Base-by-base conservation (phyloP, 2,888 invertebrate genomes). In the Lingula anatina region DNA sequence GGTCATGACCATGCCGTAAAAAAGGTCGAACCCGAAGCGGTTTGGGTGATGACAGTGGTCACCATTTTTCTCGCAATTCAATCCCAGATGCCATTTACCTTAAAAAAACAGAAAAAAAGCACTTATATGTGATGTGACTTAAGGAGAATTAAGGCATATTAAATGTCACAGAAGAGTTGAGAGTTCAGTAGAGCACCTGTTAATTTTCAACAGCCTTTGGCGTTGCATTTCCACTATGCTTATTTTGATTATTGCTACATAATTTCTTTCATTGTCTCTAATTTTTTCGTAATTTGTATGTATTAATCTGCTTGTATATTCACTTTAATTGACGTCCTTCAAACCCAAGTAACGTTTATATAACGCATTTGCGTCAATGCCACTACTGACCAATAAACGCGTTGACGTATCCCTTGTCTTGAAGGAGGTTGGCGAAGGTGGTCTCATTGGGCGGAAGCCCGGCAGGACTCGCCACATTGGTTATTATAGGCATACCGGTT, bases 61-160 rank as follows among this genome's bases (percentile, higher is more conserved):
- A 3, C 65, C 65, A 23, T 49, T 48, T 2, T 31, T 47, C 15
- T 55, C 55, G 46, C 71, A 66, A 51, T 69, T 66, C 39, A 69
- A 47, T 5, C 81, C 81, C 45, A 80, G 61, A 62, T 81, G 81
- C 81, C 81, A 81, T 64, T 81, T 81, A n/a, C 79, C 79, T 62
- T 66, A 51, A 54, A 54, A 35, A 18, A 27, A 49, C 2, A 46
- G n/a, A 20, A 43, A 5, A 23, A 26, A 9, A n/a, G n/a, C n/a
- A n/a, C n/a, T n/a, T n/a, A n/a, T n/a, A 9, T 31, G 31, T 31
- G 31, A 15, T 31, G 9, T 31, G 31, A 9, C 31, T 31, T 12
- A 31, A 31, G n/a, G n/a, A n/a, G n/a, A n/a, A n/a, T n/a, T n/a
- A n/a, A n/a, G n/a, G n/a, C n/a, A n/a, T n/a, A n/a, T n/a, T n/a